A percentile compares a stretch with the other conserved stretches of the same genome.
These are phyloP conservation scores for Lepidostoma basale DNA, from an alignment of 1,140 invertebrate genomes.

Conservation along the genomic window DNA sequence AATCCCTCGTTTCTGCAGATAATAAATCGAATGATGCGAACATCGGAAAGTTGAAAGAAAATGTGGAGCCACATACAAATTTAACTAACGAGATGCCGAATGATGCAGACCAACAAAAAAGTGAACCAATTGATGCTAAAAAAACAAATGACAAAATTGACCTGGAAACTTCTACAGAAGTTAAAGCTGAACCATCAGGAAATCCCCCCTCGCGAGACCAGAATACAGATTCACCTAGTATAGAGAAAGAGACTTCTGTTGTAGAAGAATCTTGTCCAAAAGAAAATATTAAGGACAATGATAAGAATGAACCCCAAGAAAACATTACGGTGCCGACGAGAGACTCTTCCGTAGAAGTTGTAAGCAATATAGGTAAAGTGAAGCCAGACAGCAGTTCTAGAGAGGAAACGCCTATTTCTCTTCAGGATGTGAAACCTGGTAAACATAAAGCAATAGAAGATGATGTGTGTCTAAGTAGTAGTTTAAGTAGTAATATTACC, in stretches of 20 bases:
- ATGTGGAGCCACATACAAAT: too few species aligned
- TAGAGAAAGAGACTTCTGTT: conserved; percentile 50
- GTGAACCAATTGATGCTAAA: neutral
- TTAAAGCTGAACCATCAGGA: neutral
- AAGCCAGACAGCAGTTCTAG: neutral
- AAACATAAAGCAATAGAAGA: conserved; percentile 28
- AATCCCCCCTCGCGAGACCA: neutral
- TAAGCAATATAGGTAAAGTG: neutral
- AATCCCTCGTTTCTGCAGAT: neutral
- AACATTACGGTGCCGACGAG: neutral
- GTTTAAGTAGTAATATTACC: neutral
- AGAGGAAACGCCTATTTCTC: conserved; percentile 5
- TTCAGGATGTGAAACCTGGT: conserved; percentile 17
- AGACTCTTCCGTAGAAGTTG: neutral
- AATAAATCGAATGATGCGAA: too few species aligned
- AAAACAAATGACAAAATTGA: neutral
- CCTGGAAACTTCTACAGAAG: neutral
- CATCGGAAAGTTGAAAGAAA: neutral
- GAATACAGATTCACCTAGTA: neutral
- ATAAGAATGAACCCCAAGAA: neutral
- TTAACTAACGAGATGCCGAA: too few species aligned
- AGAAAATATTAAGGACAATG: neutral
- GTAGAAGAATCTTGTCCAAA: neutral
- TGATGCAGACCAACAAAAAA: too few species aligned
- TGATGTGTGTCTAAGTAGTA: conserved; percentile 8